A percentile compares a stretch with the other conserved stretches of the same genome.
Evolutionary conservation across 1,140 invertebrate species (phyloP).

Genomic region (Prorops nasuta): DNA sequence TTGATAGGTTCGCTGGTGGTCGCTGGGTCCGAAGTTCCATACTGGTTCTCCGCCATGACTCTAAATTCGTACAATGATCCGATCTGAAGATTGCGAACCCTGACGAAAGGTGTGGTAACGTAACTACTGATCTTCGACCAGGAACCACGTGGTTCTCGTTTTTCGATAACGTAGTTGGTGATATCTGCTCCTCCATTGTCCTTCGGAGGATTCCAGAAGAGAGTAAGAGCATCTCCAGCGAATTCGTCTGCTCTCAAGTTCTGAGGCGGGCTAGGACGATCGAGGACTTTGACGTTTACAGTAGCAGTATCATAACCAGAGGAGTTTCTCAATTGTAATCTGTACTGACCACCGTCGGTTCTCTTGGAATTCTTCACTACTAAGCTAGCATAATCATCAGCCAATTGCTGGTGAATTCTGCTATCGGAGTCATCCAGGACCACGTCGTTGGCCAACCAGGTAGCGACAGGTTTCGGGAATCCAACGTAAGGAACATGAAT

Average conservation of each 20-base stretch:
- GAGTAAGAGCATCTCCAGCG: slow-evolving; percentile 89
- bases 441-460: slow-evolving; percentile 87
- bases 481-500: slow-evolving; percentile 94
- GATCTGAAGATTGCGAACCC: slow-evolving; percentile 87
- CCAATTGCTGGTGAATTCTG: slow-evolving; percentile 79
- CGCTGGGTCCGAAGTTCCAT: slow-evolving; percentile 91
- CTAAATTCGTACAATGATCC: slow-evolving; percentile 95
- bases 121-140: slow-evolving; percentile 94
- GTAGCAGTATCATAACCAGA: slow-evolving; percentile 93
- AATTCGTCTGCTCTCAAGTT: slow-evolving; percentile 91
- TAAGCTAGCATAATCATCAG: slow-evolving; percentile 83
- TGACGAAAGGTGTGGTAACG: slow-evolving; percentile 81
- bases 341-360: slow-evolving; percentile 87
- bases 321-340: slow-evolving; percentile 89
- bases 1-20: slow-evolving; percentile 83
- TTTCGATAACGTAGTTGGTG: slow-evolving; percentile 96
- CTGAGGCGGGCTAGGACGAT: slow-evolving; percentile 84
- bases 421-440: slow-evolving; percentile 71
- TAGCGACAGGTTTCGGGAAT: slow-evolving; percentile 91
- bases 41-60: slow-evolving; percentile 96
- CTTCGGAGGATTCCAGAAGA: slow-evolving; percentile 95
- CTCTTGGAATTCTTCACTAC: slow-evolving; percentile 91
- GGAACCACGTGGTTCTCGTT: slow-evolving; percentile 78
- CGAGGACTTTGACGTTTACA: slow-evolving; percentile 91
- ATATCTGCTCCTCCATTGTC: slow-evolving; percentile 94